These are phyloP conservation scores for Knipowitschia caucasica DNA, from an alignment of 2,797 vertebrate species.

Conservation along the genomic window DNA sequence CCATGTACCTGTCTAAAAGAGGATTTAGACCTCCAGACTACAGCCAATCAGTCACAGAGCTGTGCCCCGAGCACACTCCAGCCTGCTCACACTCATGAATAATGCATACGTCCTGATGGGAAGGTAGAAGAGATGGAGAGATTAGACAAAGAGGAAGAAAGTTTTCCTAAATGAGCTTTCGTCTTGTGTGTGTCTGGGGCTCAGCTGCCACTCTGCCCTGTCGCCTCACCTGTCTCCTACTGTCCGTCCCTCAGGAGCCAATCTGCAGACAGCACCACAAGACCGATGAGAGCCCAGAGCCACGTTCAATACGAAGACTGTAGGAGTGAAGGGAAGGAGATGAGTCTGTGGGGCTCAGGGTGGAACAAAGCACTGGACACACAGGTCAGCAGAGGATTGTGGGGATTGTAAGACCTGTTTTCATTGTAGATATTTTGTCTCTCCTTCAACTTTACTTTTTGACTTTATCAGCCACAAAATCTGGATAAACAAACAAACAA, in stretches of 20 bases:
- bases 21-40: slow-evolving; percentile 43
- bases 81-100: slow-evolving; percentile 42
- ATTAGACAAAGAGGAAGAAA: slow-evolving; percentile 26
- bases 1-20: slow-evolving; percentile 50
- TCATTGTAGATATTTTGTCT: slow-evolving; percentile 43
- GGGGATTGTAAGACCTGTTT: slow-evolving; percentile 28
- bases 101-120: slow-evolving; percentile 40
- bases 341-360: slow-evolving; percentile 23
- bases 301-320: slow-evolving; percentile 10
- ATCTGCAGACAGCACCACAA: slow-evolving; percentile 40
- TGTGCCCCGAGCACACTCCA: slow-evolving; percentile 26
- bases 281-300: slow-evolving; percentile 42
- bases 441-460: no score
- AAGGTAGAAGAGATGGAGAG: slow-evolving; percentile 4
- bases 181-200: slow-evolving; percentile 12
- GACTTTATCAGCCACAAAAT: no score
- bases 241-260: slow-evolving; percentile 44
- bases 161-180: slow-evolving; percentile 23
- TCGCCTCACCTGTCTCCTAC: slow-evolving; percentile 38
- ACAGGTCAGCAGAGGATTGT: slow-evolving; percentile 8
- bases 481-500: no score
- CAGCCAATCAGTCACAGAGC: slow-evolving; percentile 45
- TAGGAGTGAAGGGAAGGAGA: slow-evolving; percentile 10
- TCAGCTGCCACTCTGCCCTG: slow-evolving; percentile 21
- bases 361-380: slow-evolving; percentile 17